Evolutionary conservation across 23 tunicate genomes (phyloP), one percentile per base, ranked within the genome.

Genomic region (Halocynthia roretzi): DNA sequence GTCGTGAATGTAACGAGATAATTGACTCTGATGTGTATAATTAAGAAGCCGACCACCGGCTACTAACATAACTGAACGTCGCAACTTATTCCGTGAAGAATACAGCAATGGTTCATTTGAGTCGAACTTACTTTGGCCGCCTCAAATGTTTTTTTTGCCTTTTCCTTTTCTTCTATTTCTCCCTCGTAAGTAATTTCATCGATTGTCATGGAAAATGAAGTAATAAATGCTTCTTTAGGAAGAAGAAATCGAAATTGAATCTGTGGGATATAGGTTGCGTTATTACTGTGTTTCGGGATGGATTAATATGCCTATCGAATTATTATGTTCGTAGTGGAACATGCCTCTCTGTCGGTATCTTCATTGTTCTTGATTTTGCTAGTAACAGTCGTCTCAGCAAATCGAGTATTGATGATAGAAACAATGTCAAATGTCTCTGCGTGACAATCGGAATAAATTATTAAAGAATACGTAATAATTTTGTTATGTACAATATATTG

Each of bases 341-440:
- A 58, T n/a, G 17, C 52, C 51, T 70, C 51, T 48, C 75, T 70
- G 31, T 15, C 51, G 75, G 10, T 31, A 40, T 70, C n/a, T 10
- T 70, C 75, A 31, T 70, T 70, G 44, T 31, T 31, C n/a, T 15
- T 50, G 18, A 70, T 54, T 70, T 10, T 11, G 51, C 75, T 70
- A 20, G 75, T 20, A 70, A 70, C 51, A n/a, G 54, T 51, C 49
- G 75, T 70, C n/a, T 70, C 75, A 31, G 75, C 54, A 70, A 70
- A 70, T 6, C 55, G 49, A 9, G 75, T 54, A 10, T 19, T 70
- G 55, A 70, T 70, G 12, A 9, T 8, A 10, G 75, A 48, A n/a
- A 48, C 17, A 9, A 70, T 54, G n/a, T 49, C 55, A 51, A 70
- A 70, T 8, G 75, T 5, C 51, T 70, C 75, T 70, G 53, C 12